phyloP scores from a whole-genome alignment of 1,140 invertebrate species.

The Mercenaria mercenaria region DNA sequence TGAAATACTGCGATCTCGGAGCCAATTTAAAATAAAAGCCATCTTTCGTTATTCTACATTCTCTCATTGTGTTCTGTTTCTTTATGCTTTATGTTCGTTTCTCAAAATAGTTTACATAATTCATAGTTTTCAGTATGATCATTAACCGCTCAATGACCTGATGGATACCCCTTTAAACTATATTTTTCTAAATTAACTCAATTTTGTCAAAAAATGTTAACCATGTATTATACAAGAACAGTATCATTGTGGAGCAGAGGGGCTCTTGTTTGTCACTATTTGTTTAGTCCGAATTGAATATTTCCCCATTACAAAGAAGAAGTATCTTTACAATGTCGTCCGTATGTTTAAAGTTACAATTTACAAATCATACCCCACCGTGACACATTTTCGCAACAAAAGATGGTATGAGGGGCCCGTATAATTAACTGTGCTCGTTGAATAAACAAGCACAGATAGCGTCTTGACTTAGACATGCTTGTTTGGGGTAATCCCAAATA shows the following conservation, averaged over 20 bases:
- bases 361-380: conserved; percentile 6
- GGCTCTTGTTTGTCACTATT: not conserved
- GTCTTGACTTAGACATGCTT: conserved; percentile 23
- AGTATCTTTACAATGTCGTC: conserved; percentile 8
- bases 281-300: not conserved
- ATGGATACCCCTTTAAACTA: not conserved
- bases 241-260: not conserved
- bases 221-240: not conserved
- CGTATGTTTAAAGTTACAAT: conserved; percentile 27
- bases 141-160: conserved; percentile 18
- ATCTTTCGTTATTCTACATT: no score
- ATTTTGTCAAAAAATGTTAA: not conserved
- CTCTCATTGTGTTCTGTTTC: no score
- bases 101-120: conserved; percentile 13
- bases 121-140: conserved; percentile 5
- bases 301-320: conserved; percentile 15
- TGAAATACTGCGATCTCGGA: no score
- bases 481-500: not conserved
- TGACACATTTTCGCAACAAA: conserved; percentile 34
- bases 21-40: no score
- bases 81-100: no score
- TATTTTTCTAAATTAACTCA: conserved; percentile 19
- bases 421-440: conserved; percentile 30
- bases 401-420: not conserved
- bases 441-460: conserved; percentile 29